These are phyloP conservation scores for Ostrea denselamellosa DNA, from an alignment of 1,140 invertebrate species.

Conservation along the genomic window DNA sequence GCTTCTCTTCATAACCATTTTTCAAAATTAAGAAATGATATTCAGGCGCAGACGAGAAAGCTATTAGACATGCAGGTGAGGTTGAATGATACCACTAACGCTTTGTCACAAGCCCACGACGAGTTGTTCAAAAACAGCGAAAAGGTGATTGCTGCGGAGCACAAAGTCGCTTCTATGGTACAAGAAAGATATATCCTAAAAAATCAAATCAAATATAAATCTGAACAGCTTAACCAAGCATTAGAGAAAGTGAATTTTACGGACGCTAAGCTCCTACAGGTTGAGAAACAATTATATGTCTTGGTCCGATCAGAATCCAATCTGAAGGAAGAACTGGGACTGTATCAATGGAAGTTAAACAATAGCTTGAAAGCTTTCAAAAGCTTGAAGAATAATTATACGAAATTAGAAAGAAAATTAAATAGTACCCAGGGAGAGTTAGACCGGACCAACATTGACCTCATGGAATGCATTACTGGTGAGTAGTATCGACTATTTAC, in stretches of 20 bases:
- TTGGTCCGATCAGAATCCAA: constrained; percentile 67
- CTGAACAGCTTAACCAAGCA: constrained; percentile 55
- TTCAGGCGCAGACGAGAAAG: constrained; percentile 56
- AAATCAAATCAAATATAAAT: constrained; percentile 67
- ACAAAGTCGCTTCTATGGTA: constrained; percentile 60
- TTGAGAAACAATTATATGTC: constrained; percentile 61
- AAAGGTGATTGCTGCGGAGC: constrained; percentile 64
- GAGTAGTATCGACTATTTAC: constrained; percentile 34
- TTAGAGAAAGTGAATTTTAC: constrained; percentile 51
- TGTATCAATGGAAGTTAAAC: constrained; percentile 59
- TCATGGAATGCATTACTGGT: constrained; percentile 69
- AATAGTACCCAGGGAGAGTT: constrained; percentile 49
- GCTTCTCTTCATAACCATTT: constrained; percentile 63
- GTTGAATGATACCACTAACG: constrained; percentile 62
- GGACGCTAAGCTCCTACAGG: constrained; percentile 51
- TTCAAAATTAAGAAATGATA: constrained; percentile 54
- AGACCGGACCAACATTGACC: constrained; percentile 61
- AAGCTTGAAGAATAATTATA: constrained; percentile 52
- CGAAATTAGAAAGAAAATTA: constrained; percentile 51
- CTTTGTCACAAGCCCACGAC: constrained; percentile 58
- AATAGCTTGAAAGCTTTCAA: constrained; percentile 47
- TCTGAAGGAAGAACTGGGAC: constrained; percentile 65
- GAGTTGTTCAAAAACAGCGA: constrained; percentile 59
- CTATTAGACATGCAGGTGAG: constrained; percentile 59
- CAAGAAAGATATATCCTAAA: constrained; percentile 66